These are phyloP conservation scores for Poliocrania exsul DNA, from an alignment of 2,797 vertebrate genomes.

Conservation along the genomic window DNA sequence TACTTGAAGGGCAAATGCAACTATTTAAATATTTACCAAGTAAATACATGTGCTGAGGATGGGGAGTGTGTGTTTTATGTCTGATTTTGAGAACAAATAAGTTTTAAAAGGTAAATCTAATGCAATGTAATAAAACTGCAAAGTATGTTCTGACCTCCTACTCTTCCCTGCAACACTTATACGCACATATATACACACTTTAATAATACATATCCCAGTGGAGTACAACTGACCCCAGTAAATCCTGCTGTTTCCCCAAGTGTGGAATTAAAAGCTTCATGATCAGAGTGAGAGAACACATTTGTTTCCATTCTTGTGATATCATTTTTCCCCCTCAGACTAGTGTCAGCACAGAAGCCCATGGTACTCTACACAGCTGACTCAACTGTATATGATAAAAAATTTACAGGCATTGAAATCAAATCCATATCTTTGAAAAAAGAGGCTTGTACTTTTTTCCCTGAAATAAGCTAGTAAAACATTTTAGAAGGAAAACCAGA, in stretches of 20 bases:
- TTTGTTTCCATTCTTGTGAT: conserved; percentile 62
- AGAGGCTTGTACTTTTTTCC: neutral
- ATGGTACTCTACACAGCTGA: neutral
- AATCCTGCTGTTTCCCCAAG: conserved; percentile 63
- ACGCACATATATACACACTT: conserved; percentile 30
- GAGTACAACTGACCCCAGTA: conserved; percentile 61
- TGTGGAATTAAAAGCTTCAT: conserved; percentile 68
- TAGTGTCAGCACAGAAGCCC: neutral
- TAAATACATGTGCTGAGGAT: conserved; percentile 3
- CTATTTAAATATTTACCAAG: conserved; percentile 65
- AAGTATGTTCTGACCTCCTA: conserved; percentile 59
- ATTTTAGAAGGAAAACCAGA: neutral
- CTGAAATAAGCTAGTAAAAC: neutral
- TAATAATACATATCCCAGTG: conserved; percentile 69
- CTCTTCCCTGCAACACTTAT: conserved; percentile 26
- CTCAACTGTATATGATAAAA: neutral
- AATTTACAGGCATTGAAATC: neutral
- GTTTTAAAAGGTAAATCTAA: conserved; percentile 67
- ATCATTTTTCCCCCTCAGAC: conserved; percentile 39
- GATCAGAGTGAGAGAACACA: conserved; percentile 45
- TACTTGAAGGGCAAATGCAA: conserved; percentile 24
- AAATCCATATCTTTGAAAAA: neutral
- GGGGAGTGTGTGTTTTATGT: conserved; percentile 3
- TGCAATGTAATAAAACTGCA: conserved; percentile 51
- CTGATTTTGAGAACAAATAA: conserved; percentile 64